Evolutionary conservation across 1,140 invertebrate species (phyloP).

Genomic region (Ooceraea biroi): DNA sequence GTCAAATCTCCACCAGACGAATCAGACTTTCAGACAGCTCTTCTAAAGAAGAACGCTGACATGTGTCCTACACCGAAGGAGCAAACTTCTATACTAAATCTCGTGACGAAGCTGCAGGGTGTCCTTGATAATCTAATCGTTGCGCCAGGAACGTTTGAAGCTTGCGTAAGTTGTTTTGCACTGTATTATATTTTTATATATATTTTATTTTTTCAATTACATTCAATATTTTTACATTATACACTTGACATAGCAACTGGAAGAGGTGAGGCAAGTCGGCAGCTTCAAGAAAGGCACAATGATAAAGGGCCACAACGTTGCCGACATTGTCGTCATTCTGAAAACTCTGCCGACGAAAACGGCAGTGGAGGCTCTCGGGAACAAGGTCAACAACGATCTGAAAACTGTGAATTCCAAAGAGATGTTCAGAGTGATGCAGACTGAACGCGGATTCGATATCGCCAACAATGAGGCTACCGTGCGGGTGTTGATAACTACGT

Average conservation of each 20-base stretch:
- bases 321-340: conserved; percentile 99
- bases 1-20: conserved; percentile 92
- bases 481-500: conserved; percentile 95
- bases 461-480: conserved; percentile 93
- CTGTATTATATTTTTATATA: conserved; percentile 29
- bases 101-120: conserved; percentile 97
- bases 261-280: conserved; percentile 98
- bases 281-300: conserved; percentile 99
- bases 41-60: conserved; percentile 70
- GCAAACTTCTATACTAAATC: conserved; percentile 95
- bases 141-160: conserved; percentile 96
- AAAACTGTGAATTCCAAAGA: conserved; percentile 88
- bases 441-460: conserved; percentile 94
- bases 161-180: conserved; percentile 94
- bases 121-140: conserved; percentile 97
- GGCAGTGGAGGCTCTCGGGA: conserved; percentile 95
- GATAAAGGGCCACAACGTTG: conserved; percentile 97
- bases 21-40: conserved; percentile 68
- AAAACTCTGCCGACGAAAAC: conserved; percentile 99
- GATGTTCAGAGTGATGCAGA: conserved; percentile 88
- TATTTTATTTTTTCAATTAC: conserved; percentile 49
- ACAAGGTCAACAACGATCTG: conserved; percentile 93
- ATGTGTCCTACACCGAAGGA: conserved; percentile 92
- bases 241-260: conserved; percentile 92
- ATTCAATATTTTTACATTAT: conserved; percentile 23